These are phyloP conservation scores for Oceanodroma tethys DNA, from an alignment of 2,113 vertebrate genomes.

Conservation along the genomic window DNA sequence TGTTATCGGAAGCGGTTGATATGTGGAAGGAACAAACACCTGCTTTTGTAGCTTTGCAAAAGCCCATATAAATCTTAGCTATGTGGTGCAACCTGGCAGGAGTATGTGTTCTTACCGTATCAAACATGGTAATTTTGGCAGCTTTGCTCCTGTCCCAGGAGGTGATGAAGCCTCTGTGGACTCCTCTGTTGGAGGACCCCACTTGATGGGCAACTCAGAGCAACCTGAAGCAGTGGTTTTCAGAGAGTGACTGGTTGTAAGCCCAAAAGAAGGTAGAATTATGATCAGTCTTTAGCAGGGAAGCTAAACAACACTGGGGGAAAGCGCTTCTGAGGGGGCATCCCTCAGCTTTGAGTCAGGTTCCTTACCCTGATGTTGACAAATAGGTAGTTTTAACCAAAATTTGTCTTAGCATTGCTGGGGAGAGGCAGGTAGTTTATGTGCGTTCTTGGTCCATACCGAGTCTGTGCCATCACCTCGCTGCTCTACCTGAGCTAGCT, in stretches of 20 bases:
- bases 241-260: neutral
- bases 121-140: neutral
- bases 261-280: neutral
- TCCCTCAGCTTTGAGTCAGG: neutral
- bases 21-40: neutral
- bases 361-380: neutral
- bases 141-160: neutral
- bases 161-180: neutral
- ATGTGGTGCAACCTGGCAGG: neutral
- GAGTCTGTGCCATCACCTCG: neutral
- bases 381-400: neutral
- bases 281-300: neutral
- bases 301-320: neutral
- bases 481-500: neutral
- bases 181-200: neutral
- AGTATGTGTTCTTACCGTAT: neutral
- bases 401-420: neutral
- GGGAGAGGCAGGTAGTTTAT: neutral
- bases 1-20: neutral
- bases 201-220: rapidly evolving
- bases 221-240: neutral
- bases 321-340: neutral
- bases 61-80: neutral
- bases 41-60: neutral
- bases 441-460: neutral